phyloP scores from a whole-genome alignment of 2,888 invertebrate genomes.

The Drosophila barbarae region DNA sequence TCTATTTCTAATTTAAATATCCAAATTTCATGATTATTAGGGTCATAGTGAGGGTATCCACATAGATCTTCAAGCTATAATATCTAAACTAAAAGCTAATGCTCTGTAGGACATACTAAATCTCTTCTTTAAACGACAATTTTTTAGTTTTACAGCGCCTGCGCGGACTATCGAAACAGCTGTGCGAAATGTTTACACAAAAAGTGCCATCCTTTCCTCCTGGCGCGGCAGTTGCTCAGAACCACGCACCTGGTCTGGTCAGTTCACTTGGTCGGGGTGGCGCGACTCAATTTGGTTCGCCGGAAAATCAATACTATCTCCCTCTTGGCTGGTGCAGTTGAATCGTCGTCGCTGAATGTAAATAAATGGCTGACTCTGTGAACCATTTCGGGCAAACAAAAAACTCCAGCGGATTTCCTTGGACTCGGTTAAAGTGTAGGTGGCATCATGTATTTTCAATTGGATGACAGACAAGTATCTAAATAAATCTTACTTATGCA shows the following conservation, averaged over 20 bases:
- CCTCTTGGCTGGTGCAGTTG: conserved; percentile 3
- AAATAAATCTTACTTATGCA: conserved; percentile 25
- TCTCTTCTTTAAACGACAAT: neutral
- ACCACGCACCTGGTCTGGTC: conserved; percentile 9
- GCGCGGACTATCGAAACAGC: conserved; percentile 43
- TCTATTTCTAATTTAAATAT: neutral
- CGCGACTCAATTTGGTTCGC: conserved; percentile 11
- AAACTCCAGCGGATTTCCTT: neutral
- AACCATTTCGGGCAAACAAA: conserved; percentile 1
- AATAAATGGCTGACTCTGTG: conserved; percentile 27
- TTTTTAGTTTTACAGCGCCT: neutral
- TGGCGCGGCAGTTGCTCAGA: conserved; percentile 37
- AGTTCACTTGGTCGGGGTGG: neutral
- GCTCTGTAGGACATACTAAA: neutral
- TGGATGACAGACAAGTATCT: conserved; percentile 33
- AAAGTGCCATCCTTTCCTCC: conserved; percentile 13
- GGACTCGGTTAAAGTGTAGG: conserved; percentile 25
- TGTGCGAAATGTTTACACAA: conserved; percentile 18
- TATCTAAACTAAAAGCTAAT: neutral
- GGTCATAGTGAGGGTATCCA: neutral
- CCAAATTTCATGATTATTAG: neutral
- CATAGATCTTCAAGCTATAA: neutral
- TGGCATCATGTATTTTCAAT: conserved; percentile 25
- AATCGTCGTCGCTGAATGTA: conserved; percentile 14
- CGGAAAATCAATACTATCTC: conserved; percentile 39